Base-by-base conservation (phyloP, 2,888 invertebrate genomes). In the Microdon myrmicae region DNA sequence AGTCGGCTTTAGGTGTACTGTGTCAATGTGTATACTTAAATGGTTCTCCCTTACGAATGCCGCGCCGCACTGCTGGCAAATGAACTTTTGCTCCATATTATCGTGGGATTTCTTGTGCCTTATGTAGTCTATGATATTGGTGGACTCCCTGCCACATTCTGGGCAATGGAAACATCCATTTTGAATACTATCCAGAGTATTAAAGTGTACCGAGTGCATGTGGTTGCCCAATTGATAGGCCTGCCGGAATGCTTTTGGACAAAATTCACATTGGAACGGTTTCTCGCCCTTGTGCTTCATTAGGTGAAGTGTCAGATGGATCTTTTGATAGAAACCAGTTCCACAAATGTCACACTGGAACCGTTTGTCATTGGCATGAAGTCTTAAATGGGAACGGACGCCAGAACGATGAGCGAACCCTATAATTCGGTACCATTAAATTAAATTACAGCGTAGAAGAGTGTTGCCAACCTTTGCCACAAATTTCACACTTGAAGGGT, bases 401-500 rank as follows among this genome's bases (percentile, higher is more conserved):
- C 70, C 70, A 0, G 71, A 71, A 4, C 72, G 67, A 26, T 69
- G 69, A 3, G 70, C 64, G 20, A 71, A 71, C 28, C 68, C 70
- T 60, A n/a, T n/a, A n/a, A n/a, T n/a, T n/a, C n/a, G n/a, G n/a
- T n/a, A n/a, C n/a, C n/a, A n/a, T 10, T 29, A 17, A 8, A 20
- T 14, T 5, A 4, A 4, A 7, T 2, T 13, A 23, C 2, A 9
- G 13, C 10, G 8, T 22, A 14, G 23, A 1, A 4, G 2, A 1
- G 16, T 26, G 1, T 12, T 10, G 17, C 35, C 10, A 3, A 67
- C 67, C 67, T 67, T 72, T 72, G 25, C 68, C 45, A 26, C 72
- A 72, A 35, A 71, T 69, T 34, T 69, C 68, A 14, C 72, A 72
- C 37, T 71, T 72, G 29, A 68, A 71, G 0, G 72, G 71, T 12